Conservation (phyloP, 2,888 invertebrate species). For the Meloe dianella region DNA sequence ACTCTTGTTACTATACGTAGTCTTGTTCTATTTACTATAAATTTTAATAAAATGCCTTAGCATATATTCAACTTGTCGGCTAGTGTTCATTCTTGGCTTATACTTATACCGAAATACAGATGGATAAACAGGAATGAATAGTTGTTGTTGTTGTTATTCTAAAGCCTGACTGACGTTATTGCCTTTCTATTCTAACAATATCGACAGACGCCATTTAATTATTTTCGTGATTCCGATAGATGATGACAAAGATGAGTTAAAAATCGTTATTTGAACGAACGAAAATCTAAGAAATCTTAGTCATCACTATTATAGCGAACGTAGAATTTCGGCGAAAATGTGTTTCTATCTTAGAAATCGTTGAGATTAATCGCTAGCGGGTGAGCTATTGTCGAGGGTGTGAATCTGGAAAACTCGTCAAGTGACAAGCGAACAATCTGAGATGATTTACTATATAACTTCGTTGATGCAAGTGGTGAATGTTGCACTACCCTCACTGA, state of each 20-base stretch:
- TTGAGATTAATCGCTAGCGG: constrained; percentile 11
- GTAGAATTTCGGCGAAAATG: not conserved
- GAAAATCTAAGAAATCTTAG: constrained; percentile 3
- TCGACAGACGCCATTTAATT: not conserved
- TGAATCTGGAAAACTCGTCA: constrained; percentile 38
- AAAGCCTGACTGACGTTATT: not conserved
- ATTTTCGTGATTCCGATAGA: not conserved
- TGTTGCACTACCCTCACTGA: constrained; percentile 32
- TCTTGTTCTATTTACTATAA: constrained; percentile 52
- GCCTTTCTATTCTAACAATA: not conserved
- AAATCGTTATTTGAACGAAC: not conserved
- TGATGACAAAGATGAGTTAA: not conserved
- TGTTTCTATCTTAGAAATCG: not conserved
- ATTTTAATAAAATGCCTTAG: constrained; percentile 52
- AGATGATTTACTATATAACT: constrained; percentile 47
- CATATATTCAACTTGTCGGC: constrained; percentile 45
- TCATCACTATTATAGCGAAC: not conserved
- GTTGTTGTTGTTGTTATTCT: constrained; percentile 6
- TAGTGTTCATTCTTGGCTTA: constrained; percentile 35
- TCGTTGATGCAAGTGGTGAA: constrained; percentile 41
- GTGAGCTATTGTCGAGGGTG: constrained; percentile 28
- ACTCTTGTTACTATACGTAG: constrained; percentile 32
- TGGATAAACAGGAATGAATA: constrained; percentile 37
- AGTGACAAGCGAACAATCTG: constrained; percentile 43
- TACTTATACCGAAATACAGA: constrained; percentile 43